A percentile compares a stretch with the other conserved stretches of the same genome.
These are phyloP conservation scores for Trissolcus brochymenae DNA, from an alignment of 2,888 invertebrate genomes.

Conservation along the genomic window DNA sequence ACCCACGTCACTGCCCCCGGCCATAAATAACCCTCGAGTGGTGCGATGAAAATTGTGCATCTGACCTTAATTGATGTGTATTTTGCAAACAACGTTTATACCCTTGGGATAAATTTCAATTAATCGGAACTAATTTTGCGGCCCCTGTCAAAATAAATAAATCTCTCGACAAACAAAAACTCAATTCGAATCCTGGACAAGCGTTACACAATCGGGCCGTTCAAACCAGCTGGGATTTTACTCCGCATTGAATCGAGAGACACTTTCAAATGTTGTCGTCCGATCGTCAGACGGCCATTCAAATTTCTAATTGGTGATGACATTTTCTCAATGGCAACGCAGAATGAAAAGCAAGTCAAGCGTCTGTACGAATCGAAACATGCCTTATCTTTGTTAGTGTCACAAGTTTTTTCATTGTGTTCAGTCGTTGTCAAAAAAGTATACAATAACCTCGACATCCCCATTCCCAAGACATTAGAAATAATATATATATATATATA, in stretches of 20 bases:
- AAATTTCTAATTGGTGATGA: slow-evolving; percentile 33
- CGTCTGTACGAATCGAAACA: slow-evolving; percentile 21
- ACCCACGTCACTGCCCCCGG: no score
- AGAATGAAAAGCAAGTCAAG: slow-evolving; percentile 39
- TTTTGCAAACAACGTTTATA: not conserved
- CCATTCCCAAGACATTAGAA: slow-evolving; percentile 16
- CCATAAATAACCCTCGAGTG: no score
- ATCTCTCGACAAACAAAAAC: slow-evolving; percentile 7
- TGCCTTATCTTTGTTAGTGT: slow-evolving; percentile 40
- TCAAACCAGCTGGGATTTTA: not conserved
- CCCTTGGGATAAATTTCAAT: not conserved
- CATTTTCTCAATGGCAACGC: slow-evolving; percentile 28
- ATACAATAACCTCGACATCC: slow-evolving; percentile 32
- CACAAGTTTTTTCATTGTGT: slow-evolving; percentile 23
- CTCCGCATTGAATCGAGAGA: slow-evolving; percentile 17
- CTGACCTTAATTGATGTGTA: no score
- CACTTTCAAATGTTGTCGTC: slow-evolving; percentile 19
- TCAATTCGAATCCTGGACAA: slow-evolving; percentile 9
- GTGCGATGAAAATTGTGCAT: no score
- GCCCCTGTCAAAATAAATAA: not conserved
- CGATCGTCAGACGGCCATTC: slow-evolving; percentile 19
- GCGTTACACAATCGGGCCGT: not conserved
- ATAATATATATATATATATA: no score
- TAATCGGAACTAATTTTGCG: slow-evolving; percentile 1
- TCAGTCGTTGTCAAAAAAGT: slow-evolving; percentile 23